phyloP scores from a whole-genome alignment of 2,888 invertebrate genomes.

The Atrina japonica region DNA sequence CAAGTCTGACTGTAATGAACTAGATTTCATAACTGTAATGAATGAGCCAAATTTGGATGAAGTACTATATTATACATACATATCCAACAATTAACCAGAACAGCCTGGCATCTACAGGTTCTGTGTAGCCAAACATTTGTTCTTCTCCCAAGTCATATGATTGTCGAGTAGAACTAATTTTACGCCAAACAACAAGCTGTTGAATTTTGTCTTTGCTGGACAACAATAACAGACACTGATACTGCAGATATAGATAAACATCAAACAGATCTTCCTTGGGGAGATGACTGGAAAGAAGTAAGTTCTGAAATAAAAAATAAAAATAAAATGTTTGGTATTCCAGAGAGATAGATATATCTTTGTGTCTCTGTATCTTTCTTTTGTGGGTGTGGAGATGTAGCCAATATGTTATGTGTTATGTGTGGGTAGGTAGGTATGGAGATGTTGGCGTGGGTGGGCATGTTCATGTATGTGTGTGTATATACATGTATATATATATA shows the following conservation, averaged over 20 bases:
- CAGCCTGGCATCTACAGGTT: conserved; percentile 75
- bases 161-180: conserved; percentile 76
- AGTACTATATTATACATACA: conserved; percentile 75
- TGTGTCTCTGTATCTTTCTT: too few relatives aligned
- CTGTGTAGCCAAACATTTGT: conserved; percentile 75
- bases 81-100: conserved; percentile 77
- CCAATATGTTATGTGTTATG: too few relatives aligned
- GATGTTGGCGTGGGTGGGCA: too few relatives aligned
- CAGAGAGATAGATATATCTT: too few relatives aligned
- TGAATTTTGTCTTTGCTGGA: conserved; percentile 62
- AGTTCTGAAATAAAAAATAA: conserved; percentile 82
- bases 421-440: too few relatives aligned
- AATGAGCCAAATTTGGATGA: too few relatives aligned
- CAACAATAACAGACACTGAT: conserved; percentile 87
- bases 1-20: too few relatives aligned
- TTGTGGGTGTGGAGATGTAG: too few relatives aligned
- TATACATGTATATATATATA: too few relatives aligned
- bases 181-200: conserved; percentile 78
- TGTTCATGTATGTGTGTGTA: too few relatives aligned
- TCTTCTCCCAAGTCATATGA: conserved; percentile 71
- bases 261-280: conserved; percentile 88
- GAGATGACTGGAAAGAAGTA: conserved; percentile 90
- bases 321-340: too few relatives aligned
- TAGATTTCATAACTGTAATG: too few relatives aligned
- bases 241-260: conserved; percentile 88